Percentiles rank a stretch among this genome's conserved stretches.
phyloP scores from a whole-genome alignment of 2,113 vertebrate genomes.

The Sinocyclocheilus anophthalmus region DNA sequence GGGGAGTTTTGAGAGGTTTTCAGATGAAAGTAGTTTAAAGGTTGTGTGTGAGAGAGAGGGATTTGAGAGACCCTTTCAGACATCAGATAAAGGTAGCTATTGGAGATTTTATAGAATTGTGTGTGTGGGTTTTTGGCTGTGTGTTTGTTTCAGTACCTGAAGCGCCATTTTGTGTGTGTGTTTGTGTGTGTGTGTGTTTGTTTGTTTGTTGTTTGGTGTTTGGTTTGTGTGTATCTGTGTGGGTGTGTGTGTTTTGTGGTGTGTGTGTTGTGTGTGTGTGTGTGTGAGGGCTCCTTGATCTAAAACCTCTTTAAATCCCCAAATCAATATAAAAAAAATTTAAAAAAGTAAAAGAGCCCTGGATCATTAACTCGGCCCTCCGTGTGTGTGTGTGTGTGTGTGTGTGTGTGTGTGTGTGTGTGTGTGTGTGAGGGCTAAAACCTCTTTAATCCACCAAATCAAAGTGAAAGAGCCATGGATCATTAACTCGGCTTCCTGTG shows the following conservation, averaged over 20 bases:
- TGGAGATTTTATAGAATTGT: not conserved
- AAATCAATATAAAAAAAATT: too few relatives aligned
- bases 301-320: slow-evolving; percentile 37
- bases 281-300: not conserved
- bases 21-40: slow-evolving; percentile 43
- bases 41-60: slow-evolving; percentile 15
- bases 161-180: not conserved
- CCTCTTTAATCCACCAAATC: slow-evolving; percentile 32
- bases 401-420: not conserved
- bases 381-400: too few relatives aligned
- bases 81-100: slow-evolving; percentile 8
- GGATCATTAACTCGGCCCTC: not conserved
- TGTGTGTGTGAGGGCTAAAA: not conserved
- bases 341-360: slow-evolving; percentile 19
- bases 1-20: slow-evolving; percentile 23
- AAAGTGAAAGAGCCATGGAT: slow-evolving; percentile 18
- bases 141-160: not conserved
- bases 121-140: not conserved
- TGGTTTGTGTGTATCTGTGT: too few relatives aligned
- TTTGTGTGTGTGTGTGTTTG: slow-evolving; percentile 16
- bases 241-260: not conserved
- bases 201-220: too few relatives aligned
- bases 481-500: not conserved
- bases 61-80: slow-evolving; percentile 24
- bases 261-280: not conserved